phyloP scores from a whole-genome alignment of 2,113 vertebrate genomes.

The Pelodiscus sinensis region DNA sequence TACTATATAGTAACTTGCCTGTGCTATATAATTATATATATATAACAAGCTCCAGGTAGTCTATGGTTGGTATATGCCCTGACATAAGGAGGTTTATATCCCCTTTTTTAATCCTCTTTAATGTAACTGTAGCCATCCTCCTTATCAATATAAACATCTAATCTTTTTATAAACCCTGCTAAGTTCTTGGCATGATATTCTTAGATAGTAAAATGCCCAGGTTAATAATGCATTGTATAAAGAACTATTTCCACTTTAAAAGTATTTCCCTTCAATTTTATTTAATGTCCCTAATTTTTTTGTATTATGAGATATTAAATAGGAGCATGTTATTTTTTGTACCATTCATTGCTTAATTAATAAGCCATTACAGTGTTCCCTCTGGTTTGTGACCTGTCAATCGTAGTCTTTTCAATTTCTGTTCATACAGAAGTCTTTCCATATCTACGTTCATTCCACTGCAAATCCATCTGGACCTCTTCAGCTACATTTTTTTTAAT shows the following conservation, averaged over 20 bases:
- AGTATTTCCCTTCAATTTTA: neutral
- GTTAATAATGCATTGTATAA: neutral
- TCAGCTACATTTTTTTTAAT: neutral
- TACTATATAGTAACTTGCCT: neutral
- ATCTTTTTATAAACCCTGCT: neutral
- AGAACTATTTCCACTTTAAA: neutral
- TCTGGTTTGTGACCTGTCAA: neutral
- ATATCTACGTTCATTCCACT: neutral
- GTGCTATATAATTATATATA: neutral
- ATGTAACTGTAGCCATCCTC: neutral
- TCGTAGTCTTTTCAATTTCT: neutral
- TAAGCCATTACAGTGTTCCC: neutral
- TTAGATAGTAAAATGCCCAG: neutral
- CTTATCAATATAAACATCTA: neutral
- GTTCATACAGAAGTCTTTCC: neutral
- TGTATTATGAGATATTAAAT: neutral
- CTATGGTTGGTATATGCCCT: neutral
- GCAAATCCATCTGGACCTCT: neutral
- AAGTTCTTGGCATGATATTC: neutral
- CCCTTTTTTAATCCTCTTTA: neutral
- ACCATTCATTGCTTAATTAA: neutral
- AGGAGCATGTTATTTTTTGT: neutral
- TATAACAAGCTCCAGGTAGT: neutral
- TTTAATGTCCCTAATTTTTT: neutral
- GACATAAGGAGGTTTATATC: neutral